Base-by-base conservation (phyloP, 2,113 vertebrate genomes). In the Ptyas mucosa region DNA sequence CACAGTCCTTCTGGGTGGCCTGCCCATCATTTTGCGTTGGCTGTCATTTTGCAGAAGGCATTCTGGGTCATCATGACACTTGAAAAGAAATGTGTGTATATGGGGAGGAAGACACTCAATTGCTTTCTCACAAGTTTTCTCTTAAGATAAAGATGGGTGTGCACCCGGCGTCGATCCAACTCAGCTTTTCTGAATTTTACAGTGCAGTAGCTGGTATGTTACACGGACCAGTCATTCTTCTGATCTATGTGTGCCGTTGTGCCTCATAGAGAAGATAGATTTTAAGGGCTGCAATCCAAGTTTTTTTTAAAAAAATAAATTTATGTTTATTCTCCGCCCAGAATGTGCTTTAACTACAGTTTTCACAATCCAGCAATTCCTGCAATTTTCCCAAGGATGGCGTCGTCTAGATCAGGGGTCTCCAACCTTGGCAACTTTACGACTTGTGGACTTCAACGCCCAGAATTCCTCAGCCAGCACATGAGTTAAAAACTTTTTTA, bases 1-100 rank as follows among this genome's bases (percentile, higher is more conserved):
- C 0, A 0, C 43, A 51, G 29, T 89, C 69, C 96, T 75, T 93
- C 93, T 96, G 96, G 95, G 96, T 97, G 96, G 95, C 88, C 96
- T 93, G 51, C 26, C 10, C 3, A 11, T 93, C 91, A 94, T 88
- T 90, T 93, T 69, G 93, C 1, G 9, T 90, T 54, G 93, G 5
- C 0, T 89, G 88, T 93, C 91, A 24, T 90, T 92, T 89, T 46
- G 14, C 57, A 89, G 55, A 87, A 91, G 69, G 88, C 87, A 85
- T 58, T 86, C 26, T 26, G 88, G 51, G 88, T 92, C 88, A 87
- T 55, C 46, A 75, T 49, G 91, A 55, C 57, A 58, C 57, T 75
- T 57, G 34, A 81, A 34, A 43, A 81, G 51, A 54, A 39, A 29
- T 9, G 57, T 58, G 57, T 58, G 55, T 46, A 4, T 4, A 75